A percentile compares a stretch with the other conserved stretches of the same genome.
These are phyloP conservation scores for Coluber constrictor DNA, from an alignment of 2,797 vertebrate species.

Conservation along the genomic window DNA sequence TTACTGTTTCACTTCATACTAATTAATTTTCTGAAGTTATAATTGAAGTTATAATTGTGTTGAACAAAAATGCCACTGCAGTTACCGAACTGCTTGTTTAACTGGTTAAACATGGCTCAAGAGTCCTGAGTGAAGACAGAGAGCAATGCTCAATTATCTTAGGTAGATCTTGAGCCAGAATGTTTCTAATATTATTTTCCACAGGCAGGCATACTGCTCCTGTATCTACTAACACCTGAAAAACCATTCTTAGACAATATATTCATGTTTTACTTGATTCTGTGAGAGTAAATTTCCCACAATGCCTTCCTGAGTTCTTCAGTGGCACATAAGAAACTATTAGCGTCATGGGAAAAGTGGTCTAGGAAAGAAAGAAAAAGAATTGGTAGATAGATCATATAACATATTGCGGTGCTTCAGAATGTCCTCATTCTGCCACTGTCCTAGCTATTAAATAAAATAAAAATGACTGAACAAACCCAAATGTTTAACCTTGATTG, in stretches of 20 bases:
- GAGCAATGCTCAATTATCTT: neutral
- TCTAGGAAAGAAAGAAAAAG: neutral
- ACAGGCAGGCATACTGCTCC: neutral
- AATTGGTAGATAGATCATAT: neutral
- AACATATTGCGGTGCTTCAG: neutral
- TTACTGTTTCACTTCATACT: constrained; percentile 25
- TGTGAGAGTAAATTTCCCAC: neutral
- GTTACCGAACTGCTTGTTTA: constrained; percentile 3
- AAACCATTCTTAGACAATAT: neutral
- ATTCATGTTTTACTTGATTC: neutral
- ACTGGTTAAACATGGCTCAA: neutral
- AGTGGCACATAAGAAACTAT: neutral
- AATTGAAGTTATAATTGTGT: neutral
- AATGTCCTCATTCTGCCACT: constrained; percentile 1
- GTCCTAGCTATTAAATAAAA: constrained; percentile 6
- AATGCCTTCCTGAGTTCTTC: neutral
- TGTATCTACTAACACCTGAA: neutral
- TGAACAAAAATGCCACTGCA: constrained; percentile 16
- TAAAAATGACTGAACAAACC: constrained; percentile 2
- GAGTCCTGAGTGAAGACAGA: neutral
- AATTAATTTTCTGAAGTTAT: neutral
- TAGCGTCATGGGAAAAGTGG: neutral
- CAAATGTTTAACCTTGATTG: constrained; percentile 15
- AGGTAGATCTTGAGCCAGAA: neutral
- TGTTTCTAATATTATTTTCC: neutral